These are phyloP conservation scores for Eupleurogrammus muticus DNA, from an alignment of 2,797 vertebrate species.

Conservation along the genomic window DNA sequence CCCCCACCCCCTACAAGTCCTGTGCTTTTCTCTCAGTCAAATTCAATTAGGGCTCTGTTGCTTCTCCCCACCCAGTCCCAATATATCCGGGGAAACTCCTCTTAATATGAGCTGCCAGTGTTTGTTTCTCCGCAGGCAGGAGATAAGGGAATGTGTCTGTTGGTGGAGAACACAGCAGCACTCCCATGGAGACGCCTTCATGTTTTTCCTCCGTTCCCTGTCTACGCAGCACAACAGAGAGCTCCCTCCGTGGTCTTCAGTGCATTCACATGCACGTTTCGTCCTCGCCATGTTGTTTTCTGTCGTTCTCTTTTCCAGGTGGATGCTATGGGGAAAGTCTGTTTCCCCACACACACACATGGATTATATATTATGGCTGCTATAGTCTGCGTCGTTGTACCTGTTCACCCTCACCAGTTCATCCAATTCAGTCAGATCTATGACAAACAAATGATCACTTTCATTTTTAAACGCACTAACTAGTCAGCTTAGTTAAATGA, in stretches of 20 bases:
- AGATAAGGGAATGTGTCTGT: constrained; percentile 74
- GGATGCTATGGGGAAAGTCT: constrained; percentile 15
- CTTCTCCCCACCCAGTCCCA: constrained; percentile 63
- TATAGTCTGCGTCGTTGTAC: constrained; percentile 20
- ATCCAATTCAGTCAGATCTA: constrained; percentile 39
- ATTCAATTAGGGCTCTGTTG: constrained; percentile 72
- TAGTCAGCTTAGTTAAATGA: constrained; percentile 67
- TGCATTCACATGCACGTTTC: constrained; percentile 42
- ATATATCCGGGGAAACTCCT: constrained; percentile 74
- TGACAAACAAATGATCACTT: constrained; percentile 53
- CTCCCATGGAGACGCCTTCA: constrained; percentile 74
- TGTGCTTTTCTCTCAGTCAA: constrained; percentile 50
- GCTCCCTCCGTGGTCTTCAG: constrained; percentile 41
- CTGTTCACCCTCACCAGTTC: constrained; percentile 2
- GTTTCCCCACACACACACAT: constrained; percentile 20
- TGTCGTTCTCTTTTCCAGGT: neutral
- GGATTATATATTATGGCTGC: constrained; percentile 11
- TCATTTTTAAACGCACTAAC: constrained; percentile 57
- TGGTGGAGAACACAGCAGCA: constrained; percentile 65
- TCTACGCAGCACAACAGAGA: constrained; percentile 42
- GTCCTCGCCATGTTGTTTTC: constrained; percentile 17
- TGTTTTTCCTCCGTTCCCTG: constrained; percentile 46
- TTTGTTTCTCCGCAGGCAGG: constrained; percentile 76
- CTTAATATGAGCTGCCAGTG: constrained; percentile 73
- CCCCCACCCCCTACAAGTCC: constrained; percentile 29